Evolutionary conservation across 2,797 vertebrate species (phyloP).

Genomic region (Oceanodroma leucorhoa): DNA sequence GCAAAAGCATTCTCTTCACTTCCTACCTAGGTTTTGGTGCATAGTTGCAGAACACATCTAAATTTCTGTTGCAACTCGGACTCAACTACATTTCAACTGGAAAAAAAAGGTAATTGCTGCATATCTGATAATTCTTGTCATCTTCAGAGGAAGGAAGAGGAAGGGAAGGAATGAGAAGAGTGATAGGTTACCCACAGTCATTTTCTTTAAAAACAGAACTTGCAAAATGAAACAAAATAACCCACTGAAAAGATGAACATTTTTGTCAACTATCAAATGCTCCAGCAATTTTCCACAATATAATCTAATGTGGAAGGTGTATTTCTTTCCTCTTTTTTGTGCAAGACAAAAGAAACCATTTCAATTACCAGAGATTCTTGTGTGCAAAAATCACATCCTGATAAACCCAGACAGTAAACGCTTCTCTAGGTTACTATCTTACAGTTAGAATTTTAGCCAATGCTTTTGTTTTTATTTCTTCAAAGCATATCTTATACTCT

Average conservation of each 20-base stretch:
- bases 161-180: background rate
- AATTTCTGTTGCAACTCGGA: background rate
- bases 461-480: conserved; percentile 67
- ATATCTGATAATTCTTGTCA: background rate
- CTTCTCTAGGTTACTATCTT: conserved; percentile 36
- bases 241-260: background rate
- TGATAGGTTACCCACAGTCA: accelerated
- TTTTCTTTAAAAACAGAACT: background rate
- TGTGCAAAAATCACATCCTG: conserved; percentile 14
- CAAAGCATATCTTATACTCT: conserved; percentile 50
- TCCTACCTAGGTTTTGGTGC: background rate
- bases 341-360: background rate
- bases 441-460: conserved; percentile 65
- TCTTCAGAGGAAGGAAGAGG: background rate
- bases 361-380: background rate
- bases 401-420: conserved; percentile 58
- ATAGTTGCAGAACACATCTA: background rate
- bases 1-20: background rate
- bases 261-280: background rate
- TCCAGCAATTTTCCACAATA: background rate
- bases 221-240: background rate
- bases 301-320: background rate
- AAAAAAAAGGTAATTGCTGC: background rate
- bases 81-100: background rate
- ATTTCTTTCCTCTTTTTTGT: background rate